Evolutionary conservation across 2,797 vertebrate species (phyloP).

Genomic region (Adrianichthys oophorus): DNA sequence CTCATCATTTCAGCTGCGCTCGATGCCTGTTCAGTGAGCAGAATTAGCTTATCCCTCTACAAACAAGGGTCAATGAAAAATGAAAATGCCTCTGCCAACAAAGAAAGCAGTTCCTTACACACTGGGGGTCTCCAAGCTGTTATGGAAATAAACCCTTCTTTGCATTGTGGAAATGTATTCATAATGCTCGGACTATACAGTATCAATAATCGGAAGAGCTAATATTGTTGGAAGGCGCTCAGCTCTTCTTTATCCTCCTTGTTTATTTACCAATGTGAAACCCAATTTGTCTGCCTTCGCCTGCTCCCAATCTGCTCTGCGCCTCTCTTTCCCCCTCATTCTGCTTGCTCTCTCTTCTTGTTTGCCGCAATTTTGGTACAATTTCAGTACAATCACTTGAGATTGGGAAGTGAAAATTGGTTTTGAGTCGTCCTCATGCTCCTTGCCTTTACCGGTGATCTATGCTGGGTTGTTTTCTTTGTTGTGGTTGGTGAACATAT

Average conservation of each 20-base stretch:
- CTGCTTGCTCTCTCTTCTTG: constrained; percentile 34
- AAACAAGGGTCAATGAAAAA: constrained; percentile 60
- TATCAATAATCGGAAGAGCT: constrained; percentile 66
- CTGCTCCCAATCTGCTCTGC: constrained; percentile 45
- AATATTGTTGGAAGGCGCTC: constrained; percentile 62
- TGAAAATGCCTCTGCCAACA: constrained; percentile 60
- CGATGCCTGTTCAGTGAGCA: constrained; percentile 48
- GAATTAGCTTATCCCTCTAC: constrained; percentile 58
- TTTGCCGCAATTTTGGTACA: constrained; percentile 47
- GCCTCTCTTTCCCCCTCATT: constrained; percentile 33
- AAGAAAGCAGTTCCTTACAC: constrained; percentile 50
- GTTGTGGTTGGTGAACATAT: constrained; percentile 36
- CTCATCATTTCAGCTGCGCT: constrained; percentile 43
- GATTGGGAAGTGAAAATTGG: constrained; percentile 49
- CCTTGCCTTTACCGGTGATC: constrained; percentile 30
- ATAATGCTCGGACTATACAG: constrained; percentile 64
- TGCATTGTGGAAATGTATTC: constrained; percentile 52
- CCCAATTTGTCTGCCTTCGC: constrained; percentile 60
- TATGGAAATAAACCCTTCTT: constrained; percentile 64
- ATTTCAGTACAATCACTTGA: constrained; percentile 56
- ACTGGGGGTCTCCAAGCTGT: constrained; percentile 52
- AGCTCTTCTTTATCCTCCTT: constrained; percentile 41
- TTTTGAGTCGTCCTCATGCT: constrained; percentile 56
- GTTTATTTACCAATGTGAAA: constrained; percentile 73
- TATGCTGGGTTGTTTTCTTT: constrained; percentile 9